A percentile compares a stretch with the other conserved stretches of the same genome.
Evolutionary conservation across 2,113 vertebrate genomes (phyloP).

Genomic region (Dromiciops gliroides): DNA sequence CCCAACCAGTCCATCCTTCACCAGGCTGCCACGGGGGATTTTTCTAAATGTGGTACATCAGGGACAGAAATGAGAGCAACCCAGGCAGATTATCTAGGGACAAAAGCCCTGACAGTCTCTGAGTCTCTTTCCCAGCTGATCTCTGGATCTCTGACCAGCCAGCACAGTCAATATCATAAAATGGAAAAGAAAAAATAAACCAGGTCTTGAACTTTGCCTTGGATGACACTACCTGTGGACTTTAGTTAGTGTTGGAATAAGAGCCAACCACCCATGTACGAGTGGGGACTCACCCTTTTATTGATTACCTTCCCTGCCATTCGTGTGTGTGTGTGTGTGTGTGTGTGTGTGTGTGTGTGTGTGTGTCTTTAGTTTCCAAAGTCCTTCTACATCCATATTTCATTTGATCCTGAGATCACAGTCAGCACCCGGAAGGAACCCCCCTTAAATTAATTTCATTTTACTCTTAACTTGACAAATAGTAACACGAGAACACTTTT

Average conservation of each 20-base stretch:
- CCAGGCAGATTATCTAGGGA: neutral
- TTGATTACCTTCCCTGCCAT: neutral
- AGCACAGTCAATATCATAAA: neutral
- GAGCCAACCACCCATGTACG: neutral
- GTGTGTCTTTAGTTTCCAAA: neutral
- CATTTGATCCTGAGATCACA: too few species aligned
- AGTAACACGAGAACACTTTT: neutral
- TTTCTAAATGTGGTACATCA: too few species aligned
- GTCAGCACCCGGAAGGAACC: too few species aligned
- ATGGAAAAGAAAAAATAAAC: neutral
- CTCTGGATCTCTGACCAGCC: neutral
- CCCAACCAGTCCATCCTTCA: neutral
- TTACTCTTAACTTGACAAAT: neutral
- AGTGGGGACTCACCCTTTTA: neutral
- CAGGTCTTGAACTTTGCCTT: neutral
- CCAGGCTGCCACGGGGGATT: neutral
- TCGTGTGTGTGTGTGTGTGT: too few species aligned
- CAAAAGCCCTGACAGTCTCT: neutral
- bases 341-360: too few species aligned
- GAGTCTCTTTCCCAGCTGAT: neutral
- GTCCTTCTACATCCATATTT: neutral
- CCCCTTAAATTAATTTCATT: neutral
- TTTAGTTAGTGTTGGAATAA: neutral
- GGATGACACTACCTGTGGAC: neutral
- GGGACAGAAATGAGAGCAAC: neutral